These are phyloP conservation scores for Drosophila oshimai DNA, from an alignment of 1,140 invertebrate species.

Conservation along the genomic window DNA sequence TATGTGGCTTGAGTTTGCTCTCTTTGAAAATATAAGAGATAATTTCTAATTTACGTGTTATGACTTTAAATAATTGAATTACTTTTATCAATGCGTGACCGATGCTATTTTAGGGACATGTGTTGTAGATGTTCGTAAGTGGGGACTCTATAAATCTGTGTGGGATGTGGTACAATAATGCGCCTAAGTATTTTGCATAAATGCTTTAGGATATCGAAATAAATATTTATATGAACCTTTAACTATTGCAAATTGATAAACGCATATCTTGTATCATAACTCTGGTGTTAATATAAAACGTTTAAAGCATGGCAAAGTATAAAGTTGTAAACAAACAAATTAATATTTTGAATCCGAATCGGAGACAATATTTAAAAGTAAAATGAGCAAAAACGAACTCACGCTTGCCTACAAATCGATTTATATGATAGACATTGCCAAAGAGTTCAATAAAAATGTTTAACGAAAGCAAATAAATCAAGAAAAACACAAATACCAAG, in stretches of 20 bases:
- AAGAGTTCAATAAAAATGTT: conserved; percentile 40
- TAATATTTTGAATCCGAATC: conserved; percentile 30
- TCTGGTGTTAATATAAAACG: conserved; percentile 67
- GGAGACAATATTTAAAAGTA: conserved; percentile 24
- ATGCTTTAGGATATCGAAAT: conserved; percentile 54
- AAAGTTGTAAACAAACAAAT: conserved; percentile 31
- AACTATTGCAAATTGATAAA: conserved; percentile 67
- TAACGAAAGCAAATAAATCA: conserved; percentile 44
- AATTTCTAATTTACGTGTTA: conserved; percentile 34
- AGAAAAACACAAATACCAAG: conserved; percentile 36
- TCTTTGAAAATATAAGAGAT: conserved; percentile 25
- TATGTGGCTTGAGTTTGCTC: conserved; percentile 38
- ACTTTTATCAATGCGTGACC: conserved; percentile 74
- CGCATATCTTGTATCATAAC: conserved; percentile 54
- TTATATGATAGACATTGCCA: conserved; percentile 36
- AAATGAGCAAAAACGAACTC: conserved; percentile 37
- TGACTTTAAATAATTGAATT: conserved; percentile 35
- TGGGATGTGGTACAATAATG: conserved; percentile 62
- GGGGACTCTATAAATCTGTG: conserved; percentile 39
- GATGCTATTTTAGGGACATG: conserved; percentile 47
- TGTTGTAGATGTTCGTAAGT: conserved; percentile 25
- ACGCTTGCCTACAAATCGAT: conserved; percentile 39
- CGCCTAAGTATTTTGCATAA: conserved; percentile 58
- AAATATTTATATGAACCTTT: conserved; percentile 56
- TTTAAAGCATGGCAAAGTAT: conserved; percentile 70